Base-by-base conservation (phyloP, 2,113 vertebrate genomes). In the Otis tarda region DNA sequence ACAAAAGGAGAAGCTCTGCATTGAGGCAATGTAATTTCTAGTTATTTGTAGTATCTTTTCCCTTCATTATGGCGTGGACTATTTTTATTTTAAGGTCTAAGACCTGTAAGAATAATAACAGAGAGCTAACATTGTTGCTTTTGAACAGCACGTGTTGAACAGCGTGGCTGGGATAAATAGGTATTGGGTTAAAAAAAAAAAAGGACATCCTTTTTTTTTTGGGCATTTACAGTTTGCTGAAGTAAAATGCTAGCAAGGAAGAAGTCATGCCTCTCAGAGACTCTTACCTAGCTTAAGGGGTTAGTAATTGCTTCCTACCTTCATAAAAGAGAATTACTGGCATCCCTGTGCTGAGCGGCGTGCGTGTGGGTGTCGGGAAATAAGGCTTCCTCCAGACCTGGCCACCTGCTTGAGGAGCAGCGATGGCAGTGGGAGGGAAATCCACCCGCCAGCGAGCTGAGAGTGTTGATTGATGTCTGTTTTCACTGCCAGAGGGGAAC, bases 311-410 rank as follows among this genome's bases (percentile, higher is more conserved):
- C 64, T 90, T 92, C 64, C 80, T 64, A 67, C 60, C 49, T 33
- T 87, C 68, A 78, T 56, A 63, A 61, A 81, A 76, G 95, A 90
- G 55, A 59, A 56, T 89, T 50, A 30, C 77, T 47, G 68, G 79
- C 80, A 81, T 86, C 69, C 33, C 61, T 43, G 20, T 75, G 89
- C 79, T 0, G 12, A 92, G 82, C 2, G 0, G 4, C 5, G 2
- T 59, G 77, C 6, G 0, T 82, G 90, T 93, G 94, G 87, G 79
- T 94, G 88, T 77, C 0, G 9, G 89, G 91, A 95, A 95, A 30
- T 76, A 41, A 73, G 75, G 71, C 79, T 96, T 96, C 85, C 90
- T 86, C 74, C 83, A 91, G 86, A 79, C 77, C 92, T 84, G 87
- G 77, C 88, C 94, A 89, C 92, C 74, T 96, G 92, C 87, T 83